phyloP scores from a whole-genome alignment of 1,140 invertebrate genomes.

The Daktulosphaira vitifoliae region DNA sequence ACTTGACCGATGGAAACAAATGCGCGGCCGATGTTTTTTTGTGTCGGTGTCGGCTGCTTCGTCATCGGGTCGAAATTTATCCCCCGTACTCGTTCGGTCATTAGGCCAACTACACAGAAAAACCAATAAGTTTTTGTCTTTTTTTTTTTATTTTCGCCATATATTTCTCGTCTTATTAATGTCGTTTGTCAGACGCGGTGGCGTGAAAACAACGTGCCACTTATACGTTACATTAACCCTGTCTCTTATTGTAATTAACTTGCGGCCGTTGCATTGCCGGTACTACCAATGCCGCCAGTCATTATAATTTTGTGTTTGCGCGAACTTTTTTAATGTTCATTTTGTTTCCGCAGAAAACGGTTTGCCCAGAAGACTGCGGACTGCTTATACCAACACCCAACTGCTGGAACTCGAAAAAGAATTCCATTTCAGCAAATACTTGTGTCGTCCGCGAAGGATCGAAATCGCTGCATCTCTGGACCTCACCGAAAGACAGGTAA shows the following conservation, averaged over 20 bases:
- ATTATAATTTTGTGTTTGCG: background rate
- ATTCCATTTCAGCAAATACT: slow-evolving; percentile 96
- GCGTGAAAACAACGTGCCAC: background rate
- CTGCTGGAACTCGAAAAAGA: slow-evolving; percentile 93
- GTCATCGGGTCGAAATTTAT: slow-evolving; percentile 31
- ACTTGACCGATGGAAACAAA: slow-evolving; percentile 28
- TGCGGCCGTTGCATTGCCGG: too few species aligned
- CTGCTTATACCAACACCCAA: slow-evolving; percentile 95
- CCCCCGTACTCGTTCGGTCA: slow-evolving; percentile 9
- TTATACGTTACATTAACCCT: too few species aligned
- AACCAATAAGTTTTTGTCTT: slow-evolving; percentile 22
- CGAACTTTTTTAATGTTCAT: slow-evolving; percentile 39
- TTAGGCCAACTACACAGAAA: background rate
- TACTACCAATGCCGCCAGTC: background rate
- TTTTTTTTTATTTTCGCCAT: background rate
- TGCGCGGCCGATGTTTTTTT: slow-evolving; percentile 5
- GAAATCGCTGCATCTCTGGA: slow-evolving; percentile 93
- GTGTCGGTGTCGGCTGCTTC: slow-evolving; percentile 10
- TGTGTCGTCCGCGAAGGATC: slow-evolving; percentile 88
- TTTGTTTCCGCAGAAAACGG: slow-evolving; percentile 72
- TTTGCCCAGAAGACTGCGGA: slow-evolving; percentile 78
- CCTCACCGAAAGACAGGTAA: slow-evolving; percentile 89
- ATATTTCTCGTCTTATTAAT: slow-evolving; percentile 6
- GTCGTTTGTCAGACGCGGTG: slow-evolving; percentile 21
- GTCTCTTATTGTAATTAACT: too few species aligned